Percentiles rank a stretch among this genome's conserved stretches.
Evolutionary conservation across 2,113 vertebrate genomes (phyloP).

Genomic region (Aleadryas rufinucha): DNA sequence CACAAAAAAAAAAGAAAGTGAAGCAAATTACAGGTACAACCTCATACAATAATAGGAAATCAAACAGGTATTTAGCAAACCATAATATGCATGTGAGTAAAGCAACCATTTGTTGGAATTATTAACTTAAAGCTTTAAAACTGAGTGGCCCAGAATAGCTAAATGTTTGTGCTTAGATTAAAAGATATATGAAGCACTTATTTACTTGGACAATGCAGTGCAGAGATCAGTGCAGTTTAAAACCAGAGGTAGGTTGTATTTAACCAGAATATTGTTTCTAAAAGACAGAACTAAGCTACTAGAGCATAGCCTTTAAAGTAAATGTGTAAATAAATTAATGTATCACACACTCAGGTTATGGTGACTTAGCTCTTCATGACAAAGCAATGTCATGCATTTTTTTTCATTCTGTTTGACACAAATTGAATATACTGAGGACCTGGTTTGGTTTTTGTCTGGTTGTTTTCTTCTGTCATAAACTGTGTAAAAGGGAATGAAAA

Average conservation of each 20-base stretch:
- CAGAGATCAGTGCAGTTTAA: neutral
- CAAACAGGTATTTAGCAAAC: neutral
- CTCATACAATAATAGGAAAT: neutral
- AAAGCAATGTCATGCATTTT: neutral
- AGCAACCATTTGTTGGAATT: neutral
- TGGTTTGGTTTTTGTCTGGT: neutral
- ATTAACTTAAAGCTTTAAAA: neutral
- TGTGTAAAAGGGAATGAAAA: neutral
- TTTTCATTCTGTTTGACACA: neutral
- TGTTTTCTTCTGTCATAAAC: neutral
- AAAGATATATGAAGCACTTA: neutral
- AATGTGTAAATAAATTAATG: neutral
- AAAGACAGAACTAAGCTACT: neutral
- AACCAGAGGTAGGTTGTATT: neutral
- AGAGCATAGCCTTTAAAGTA: neutral
- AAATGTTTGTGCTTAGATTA: neutral
- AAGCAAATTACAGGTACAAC: neutral
- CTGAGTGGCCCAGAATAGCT: neutral
- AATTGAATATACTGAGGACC: neutral
- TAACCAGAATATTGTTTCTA: neutral
- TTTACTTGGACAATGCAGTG: neutral
- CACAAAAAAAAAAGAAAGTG: neutral
- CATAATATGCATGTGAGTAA: neutral
- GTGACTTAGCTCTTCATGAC: neutral
- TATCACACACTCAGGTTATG: neutral